Base-by-base conservation (phyloP, 2,888 invertebrate species). In the Tenthredo scrophulariae region DNA sequence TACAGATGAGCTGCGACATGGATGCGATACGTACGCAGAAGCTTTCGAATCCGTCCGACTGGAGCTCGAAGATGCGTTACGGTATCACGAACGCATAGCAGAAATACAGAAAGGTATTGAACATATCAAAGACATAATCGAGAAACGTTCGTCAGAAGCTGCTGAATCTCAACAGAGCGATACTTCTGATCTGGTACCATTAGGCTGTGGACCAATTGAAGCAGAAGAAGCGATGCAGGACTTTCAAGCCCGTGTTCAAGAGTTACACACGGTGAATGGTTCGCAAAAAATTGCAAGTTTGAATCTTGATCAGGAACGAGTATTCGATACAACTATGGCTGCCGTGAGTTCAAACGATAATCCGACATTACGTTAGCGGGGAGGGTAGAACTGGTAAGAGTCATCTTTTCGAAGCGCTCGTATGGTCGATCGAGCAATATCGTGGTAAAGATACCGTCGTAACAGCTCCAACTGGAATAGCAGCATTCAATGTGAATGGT, bases 1-100 rank as follows among this genome's bases (percentile, higher is more conserved):
- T n/a, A n/a, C n/a, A n/a, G n/a, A n/a, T n/a, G 88, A 89, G 43
- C 83, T 89, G 0, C 88, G 87, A 72, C 83, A 86, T 54, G 85
- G 84, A 50, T 74, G 58, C 79, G 85, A 87, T 18, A 87, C 89
- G 29, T 89, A 88, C 82, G 85, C 87, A 7, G 89, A 88, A n/a
- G 87, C 89, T 2, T 89, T 90, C 85, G 67, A 86, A 58, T 37
- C 62, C 6, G 26, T 75, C 75, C 85, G 87, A 86, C 82, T 86
- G 10, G 84, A 87, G 54, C 46, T 89, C 10, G 80, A 85, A 70
- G 86, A 88, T 74, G 88, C 79, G 22, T 22, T 87, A 10, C 62
- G 84, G 33, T 88, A 88, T 85, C 85, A 83, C 37, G 85, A 86
- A 29, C 85, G 82, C 18, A 50, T 82, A 4, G 75, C 50, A n/a